Base-by-base conservation (phyloP, 1,140 invertebrate species). In the Trypoxylus dichotomus region DNA sequence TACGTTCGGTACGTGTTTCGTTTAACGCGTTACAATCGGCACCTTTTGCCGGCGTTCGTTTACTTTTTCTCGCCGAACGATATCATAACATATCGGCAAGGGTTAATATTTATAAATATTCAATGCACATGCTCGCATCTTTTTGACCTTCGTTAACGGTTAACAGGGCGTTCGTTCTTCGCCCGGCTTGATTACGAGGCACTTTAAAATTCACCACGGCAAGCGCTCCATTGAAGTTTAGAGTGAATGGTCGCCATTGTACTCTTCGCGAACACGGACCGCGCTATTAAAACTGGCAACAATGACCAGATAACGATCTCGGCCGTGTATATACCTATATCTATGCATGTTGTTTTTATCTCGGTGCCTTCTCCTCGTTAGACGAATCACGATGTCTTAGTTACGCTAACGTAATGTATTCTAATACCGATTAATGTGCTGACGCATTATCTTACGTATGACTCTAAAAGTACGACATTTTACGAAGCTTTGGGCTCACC, bases 271-370 rank as follows among this genome's bases (percentile, higher is more conserved):
- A 24, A 24, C 19, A 63, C 19, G 5, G 27, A 13, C 24, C 60
- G 19, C 60, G 60, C 60, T 25, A 68, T 68, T 68, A 68, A 68
- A 68, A 68, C 60, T 68, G 60, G 24, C 24, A 68, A 68, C 60
- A 68, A 68, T 68, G 60, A 68, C 3, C 60, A 68, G 60, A 68
- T 63, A 68, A 68, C 60, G 19, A 63, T 63, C 60, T 63, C 7
- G 0, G 24, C 60, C 19, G 3, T 19, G 47, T 54, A 54, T 43
- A 43, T 54, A 47, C 43, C 11, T 19, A 11, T 47, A 47, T 13
- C 11, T 15, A 13, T 63, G 19, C 21, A 63, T 63, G 5, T 63
- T 63, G 60, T 63, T 63, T 63, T 63, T 63, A 63, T 13, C 13
- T 24, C 60, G 3, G 13, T 19, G 10, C 0, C 0, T 7, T 47